Base-by-base conservation (phyloP, 2,888 invertebrate species). In the Pinctada fucata region DNA sequence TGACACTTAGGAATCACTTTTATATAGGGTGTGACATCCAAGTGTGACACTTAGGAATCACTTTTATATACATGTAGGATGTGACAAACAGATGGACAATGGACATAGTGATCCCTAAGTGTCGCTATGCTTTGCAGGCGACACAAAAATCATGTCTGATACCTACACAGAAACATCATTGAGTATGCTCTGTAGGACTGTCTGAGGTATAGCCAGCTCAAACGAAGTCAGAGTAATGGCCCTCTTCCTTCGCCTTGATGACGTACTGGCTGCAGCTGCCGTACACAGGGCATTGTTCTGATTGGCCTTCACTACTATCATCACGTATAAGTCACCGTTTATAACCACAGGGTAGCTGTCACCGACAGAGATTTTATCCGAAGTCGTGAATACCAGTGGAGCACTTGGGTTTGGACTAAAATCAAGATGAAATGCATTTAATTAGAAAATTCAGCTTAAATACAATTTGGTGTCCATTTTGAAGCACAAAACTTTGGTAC, bases 181-280 rank as follows among this genome's bases (percentile, higher is more conserved):
- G 5, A 79, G 67, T 4, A 79, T 79, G 2, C 58, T 45, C 47
- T 72, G 58, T 16, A 79, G 50, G n/a, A 79, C 67, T 45, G 71
- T 51, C 13, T 79, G 73, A 45, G 79, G 73, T 13, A 79, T 64
- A 3, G 79, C 79, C 67, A 76, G 47, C 47, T 79, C 79, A 31
- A 73, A 47, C 13, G 47, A 58, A 6, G 48, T 31, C 5, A 79
- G 70, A 10, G 70, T 70, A 6, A 79, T 72, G 52, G 58, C 67
- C 3, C 72, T 66, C 13, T 47, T 47, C 49, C 77, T 52, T 50
- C 63, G 69, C 45, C 76, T 67, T 4, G 69, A 58, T 45, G 67
- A 58, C 5, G 68, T 6, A 48, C 31, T 16, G 2, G 68, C 45
- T 6, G 70, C 5, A 8, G 79, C 70, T 45, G 79, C 76, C 8